Base-by-base conservation (phyloP, 2,797 vertebrate genomes). In the Hoplostethus mediterraneus region DNA sequence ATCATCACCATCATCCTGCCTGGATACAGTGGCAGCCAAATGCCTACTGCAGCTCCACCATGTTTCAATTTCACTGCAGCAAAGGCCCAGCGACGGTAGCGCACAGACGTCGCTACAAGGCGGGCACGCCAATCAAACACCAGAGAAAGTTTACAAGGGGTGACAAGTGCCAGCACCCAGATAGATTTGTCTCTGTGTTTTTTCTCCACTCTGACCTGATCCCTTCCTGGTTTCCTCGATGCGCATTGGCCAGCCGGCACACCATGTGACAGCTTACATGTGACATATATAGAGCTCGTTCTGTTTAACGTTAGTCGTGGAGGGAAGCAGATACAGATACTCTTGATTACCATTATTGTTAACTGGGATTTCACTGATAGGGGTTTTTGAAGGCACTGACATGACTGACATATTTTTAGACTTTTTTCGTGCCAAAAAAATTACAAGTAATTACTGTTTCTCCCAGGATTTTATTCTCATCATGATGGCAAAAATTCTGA, bases 1-100 rank as follows among this genome's bases (percentile, higher is more conserved):
- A 74, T 78, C 81, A 81, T 81, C 66, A 31, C 72, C 81, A 55
- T 72, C 70, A 47, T 73, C 53, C 74, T 87, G 79, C 82, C 83
- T 80, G 86, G 81, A 88, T 77, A 73, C 85, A 61, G 77, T 57
- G 73, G 83, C 79, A 84, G 79, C 75, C 48, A 13, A 79, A 83
- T 49, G 89, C 79, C 80, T 75, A 77, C 74, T 42, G 81, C 83
- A 80, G 78, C 74, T 78, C 73, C 61, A 38, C n/a, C 61, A 45
- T 48, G 71, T 81, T 76, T 80, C 21, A 63, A 69, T 75, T 73
- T 44, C 36, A 0, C 72, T 12, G 73, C 67, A 16, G 49, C 71
- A 70, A 12, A 76, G 68, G 78, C 79, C 62, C 67, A 2, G 55
- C 61, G 71, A 80, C 81, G 71, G 76, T 65, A 3, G 63, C 70